Base-by-base conservation (phyloP, 2,113 vertebrate genomes). In the Prionailurus bengalensis region DNA sequence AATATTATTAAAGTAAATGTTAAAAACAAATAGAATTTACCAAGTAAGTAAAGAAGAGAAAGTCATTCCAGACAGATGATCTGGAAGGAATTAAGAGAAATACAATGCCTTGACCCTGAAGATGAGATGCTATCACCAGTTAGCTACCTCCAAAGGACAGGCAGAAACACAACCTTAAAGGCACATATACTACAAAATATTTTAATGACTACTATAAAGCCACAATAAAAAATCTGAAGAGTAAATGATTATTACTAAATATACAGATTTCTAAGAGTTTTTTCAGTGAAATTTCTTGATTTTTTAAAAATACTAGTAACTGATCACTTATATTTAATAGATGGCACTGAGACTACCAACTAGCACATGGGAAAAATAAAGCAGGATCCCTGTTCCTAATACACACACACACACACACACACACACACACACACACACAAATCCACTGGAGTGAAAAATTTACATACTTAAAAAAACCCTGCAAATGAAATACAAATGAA, bases 61-160 rank as follows among this genome's bases (percentile, higher is more conserved):
- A 96, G 53, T 65, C 63, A 74, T 74, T 85, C 36, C 36, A 94
- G 29, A 96, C 13, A 89, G 31, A 89, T 80, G 16, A 74, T 63
- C 65, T 94, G 5, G 8, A 92, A 25, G 19, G 42, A 80, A 2
- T 55, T 65, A 84, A 61, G 13, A 95, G 63, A 82, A 87, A 95
- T 21, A 73, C 21, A 76, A 63, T 36, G 36, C 16, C 27, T 15
- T 91, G 16, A 91, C 42, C 68, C 58, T 80, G 27, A 91, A 82
- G 10, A 76, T 12, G 29, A 93, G 27, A 92, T 89, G 39, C 23
- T 79, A 85, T 31, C 76, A 89, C 16, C 58, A 89, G 51, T 0
- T 0, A 76, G 27, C 66, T 87, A 86, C 4, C 19, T 16, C 66
- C 65, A 74, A 74, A 79, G 51, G 13, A 63, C 15, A 23, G 12